These are phyloP conservation scores for Drosophila fuyamai DNA, from an alignment of 1,140 invertebrate genomes.

Conservation along the genomic window DNA sequence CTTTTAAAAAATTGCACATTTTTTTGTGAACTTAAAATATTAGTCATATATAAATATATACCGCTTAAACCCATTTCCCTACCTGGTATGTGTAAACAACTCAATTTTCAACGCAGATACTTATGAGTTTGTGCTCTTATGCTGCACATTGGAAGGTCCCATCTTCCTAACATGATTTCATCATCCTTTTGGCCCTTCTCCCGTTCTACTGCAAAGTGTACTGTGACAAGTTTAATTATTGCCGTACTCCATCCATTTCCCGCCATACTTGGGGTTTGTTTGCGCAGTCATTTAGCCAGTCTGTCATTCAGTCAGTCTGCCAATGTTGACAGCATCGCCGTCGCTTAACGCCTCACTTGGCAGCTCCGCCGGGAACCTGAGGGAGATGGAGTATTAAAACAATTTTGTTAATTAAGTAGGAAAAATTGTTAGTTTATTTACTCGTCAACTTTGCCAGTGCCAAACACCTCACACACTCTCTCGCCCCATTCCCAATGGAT, in stretches of 20 bases:
- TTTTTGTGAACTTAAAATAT: too few species aligned
- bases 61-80: too few species aligned
- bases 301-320: slow-evolving; percentile 48
- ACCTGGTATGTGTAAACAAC: too few species aligned
- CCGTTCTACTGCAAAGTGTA: slow-evolving; percentile 7
- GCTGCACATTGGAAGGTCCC: slow-evolving; percentile 1
- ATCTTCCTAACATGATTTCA: slow-evolving; percentile 10
- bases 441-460: slow-evolving; percentile 76
- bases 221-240: slow-evolving; percentile 73
- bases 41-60: too few species aligned
- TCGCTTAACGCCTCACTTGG: slow-evolving; percentile 64
- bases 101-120: background rate
- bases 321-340: slow-evolving; percentile 62
- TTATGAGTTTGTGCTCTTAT: background rate
- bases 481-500: slow-evolving; percentile 31
- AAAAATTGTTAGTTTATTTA: slow-evolving; percentile 83
- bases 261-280: slow-evolving; percentile 52
- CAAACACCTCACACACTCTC: slow-evolving; percentile 42
- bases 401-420: slow-evolving; percentile 84
- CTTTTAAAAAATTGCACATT: too few species aligned
- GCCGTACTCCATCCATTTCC: slow-evolving; percentile 21
- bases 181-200: slow-evolving; percentile 1
- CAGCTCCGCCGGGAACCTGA: slow-evolving; percentile 1
- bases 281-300: slow-evolving; percentile 74
- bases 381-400: slow-evolving; percentile 68